Percentiles rank a stretch among this genome's conserved stretches.
Evolutionary conservation across 1,140 invertebrate genomes (phyloP).

Genomic region (Hestina assimilis): DNA sequence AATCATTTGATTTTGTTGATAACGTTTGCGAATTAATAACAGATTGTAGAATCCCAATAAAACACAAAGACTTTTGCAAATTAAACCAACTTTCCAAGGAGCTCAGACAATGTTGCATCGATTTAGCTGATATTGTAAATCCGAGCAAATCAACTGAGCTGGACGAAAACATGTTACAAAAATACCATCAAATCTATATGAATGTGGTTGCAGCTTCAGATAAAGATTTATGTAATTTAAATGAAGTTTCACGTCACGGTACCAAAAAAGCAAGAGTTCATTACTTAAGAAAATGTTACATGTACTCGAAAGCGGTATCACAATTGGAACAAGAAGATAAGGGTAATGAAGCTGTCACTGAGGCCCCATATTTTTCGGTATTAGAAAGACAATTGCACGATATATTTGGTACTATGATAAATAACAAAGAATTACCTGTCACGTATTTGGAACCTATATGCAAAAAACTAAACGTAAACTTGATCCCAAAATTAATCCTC

Average conservation of each 20-base stretch:
- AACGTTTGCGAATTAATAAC: constrained; percentile 69
- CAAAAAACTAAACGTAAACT: constrained; percentile 72
- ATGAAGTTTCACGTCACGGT: constrained; percentile 51
- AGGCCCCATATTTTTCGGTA: constrained; percentile 58
- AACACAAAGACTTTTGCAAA: constrained; percentile 73
- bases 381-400: constrained; percentile 66
- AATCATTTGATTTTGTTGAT: constrained; percentile 64
- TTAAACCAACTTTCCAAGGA: constrained; percentile 69
- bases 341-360: constrained; percentile 20
- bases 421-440: constrained; percentile 64
- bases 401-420: constrained; percentile 74
- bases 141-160: constrained; percentile 34
- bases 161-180: constrained; percentile 60
- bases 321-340: constrained; percentile 59
- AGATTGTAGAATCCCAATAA: constrained; percentile 69
- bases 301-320: constrained; percentile 68
- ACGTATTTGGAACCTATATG: constrained; percentile 70
- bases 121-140: constrained; percentile 52
- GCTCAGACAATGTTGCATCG: constrained; percentile 59
- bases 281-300: constrained; percentile 72
- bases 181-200: constrained; percentile 73
- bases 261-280: constrained; percentile 60
- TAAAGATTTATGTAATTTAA: constrained; percentile 70
- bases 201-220: constrained; percentile 68
- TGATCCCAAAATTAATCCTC: constrained; percentile 73